Evolutionary conservation across 2,888 invertebrate species (phyloP).

Genomic region (Drosophila colorata): DNA sequence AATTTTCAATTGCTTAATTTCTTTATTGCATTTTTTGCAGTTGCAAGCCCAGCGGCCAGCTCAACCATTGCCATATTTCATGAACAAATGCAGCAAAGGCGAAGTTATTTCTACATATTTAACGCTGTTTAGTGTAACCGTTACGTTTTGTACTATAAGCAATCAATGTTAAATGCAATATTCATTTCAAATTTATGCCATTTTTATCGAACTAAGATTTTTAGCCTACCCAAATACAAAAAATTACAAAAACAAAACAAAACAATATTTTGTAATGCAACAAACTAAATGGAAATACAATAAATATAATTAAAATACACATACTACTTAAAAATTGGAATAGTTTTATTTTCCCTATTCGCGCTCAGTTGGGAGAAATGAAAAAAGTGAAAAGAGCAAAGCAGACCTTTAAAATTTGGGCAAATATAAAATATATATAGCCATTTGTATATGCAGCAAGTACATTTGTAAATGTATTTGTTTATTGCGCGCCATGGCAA

Average conservation of each 20-base stretch:
- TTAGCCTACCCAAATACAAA: constrained; percentile 24
- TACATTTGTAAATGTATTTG: neutral
- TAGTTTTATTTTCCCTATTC: constrained; percentile 4
- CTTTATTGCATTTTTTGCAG: constrained; percentile 55
- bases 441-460: neutral
- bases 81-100: constrained; percentile 69
- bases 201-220: constrained; percentile 52
- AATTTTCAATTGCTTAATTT: neutral
- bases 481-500: constrained; percentile 38
- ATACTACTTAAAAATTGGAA: constrained; percentile 60
- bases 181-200: constrained; percentile 72
- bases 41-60: constrained; percentile 45
- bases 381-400: constrained; percentile 23
- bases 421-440: constrained; percentile 2
- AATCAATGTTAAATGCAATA: constrained; percentile 71
- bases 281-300: constrained; percentile 63
- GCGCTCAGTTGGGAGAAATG: constrained; percentile 18
- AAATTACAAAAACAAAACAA: constrained; percentile 14
- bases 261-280: constrained; percentile 48
- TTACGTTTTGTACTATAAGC: constrained; percentile 76
- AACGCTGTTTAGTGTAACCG: constrained; percentile 76
- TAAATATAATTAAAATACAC: constrained; percentile 75
- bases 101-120: constrained; percentile 70
- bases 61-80: constrained; percentile 72
- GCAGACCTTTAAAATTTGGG: constrained; percentile 27